phyloP scores from a whole-genome alignment of 2,797 vertebrate species.

The Erethizon dorsatum region DNA sequence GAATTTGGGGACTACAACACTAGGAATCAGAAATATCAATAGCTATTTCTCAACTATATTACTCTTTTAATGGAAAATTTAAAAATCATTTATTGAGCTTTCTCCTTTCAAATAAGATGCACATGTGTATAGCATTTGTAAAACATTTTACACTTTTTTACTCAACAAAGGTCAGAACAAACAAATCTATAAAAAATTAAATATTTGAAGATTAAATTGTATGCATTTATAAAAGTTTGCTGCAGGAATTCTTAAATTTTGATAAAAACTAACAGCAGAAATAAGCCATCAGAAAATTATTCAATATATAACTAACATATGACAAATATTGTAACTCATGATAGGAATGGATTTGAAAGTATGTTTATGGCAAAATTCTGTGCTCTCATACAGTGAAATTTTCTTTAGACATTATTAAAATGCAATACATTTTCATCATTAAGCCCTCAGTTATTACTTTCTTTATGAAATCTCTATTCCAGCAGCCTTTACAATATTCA shows the following conservation, averaged over 20 bases:
- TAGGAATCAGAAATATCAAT: not conserved
- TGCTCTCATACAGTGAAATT: not conserved
- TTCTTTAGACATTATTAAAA: constrained; percentile 9
- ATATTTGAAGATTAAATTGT: not conserved
- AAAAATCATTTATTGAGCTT: not conserved
- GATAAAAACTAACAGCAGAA: not conserved
- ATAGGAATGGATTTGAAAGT: constrained; percentile 15
- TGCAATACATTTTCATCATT: not conserved
- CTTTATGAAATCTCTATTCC: constrained; percentile 36
- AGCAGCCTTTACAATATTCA: not conserved
- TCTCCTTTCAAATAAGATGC: not conserved
- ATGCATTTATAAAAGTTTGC: not conserved
- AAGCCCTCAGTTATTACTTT: not conserved
- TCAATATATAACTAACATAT: not conserved
- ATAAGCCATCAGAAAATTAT: not conserved
- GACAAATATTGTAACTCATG: not conserved
- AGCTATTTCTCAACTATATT: not conserved
- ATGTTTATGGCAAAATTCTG: not conserved
- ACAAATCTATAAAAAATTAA: not conserved
- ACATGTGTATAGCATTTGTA: not conserved
- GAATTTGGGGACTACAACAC: not conserved
- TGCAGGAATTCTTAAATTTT: not conserved
- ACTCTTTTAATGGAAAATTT: not conserved
- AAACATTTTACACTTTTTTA: not conserved
- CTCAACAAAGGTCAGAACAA: not conserved